Conservation (phyloP, 2,797 vertebrate genomes). For the Poeciliopsis gracilis region DNA sequence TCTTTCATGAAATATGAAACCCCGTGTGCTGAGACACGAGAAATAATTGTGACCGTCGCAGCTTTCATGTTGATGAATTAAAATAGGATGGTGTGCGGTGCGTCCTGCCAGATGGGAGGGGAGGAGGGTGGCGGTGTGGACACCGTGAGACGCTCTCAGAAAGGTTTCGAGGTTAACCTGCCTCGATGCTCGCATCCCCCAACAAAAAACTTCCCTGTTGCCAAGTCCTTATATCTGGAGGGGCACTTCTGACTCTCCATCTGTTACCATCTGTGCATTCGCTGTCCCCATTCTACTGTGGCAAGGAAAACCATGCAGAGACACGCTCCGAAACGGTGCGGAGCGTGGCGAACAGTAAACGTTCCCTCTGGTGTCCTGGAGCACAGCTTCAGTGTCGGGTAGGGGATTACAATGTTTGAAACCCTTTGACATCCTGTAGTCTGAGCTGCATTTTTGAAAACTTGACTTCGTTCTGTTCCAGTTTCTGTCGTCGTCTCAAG, state of each 20-base stretch:
- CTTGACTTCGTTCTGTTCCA: not conserved
- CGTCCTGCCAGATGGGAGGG: constrained; percentile 1
- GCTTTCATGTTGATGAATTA: constrained; percentile 8
- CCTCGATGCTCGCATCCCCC: constrained; percentile 68
- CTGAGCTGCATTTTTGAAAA: constrained; percentile 5
- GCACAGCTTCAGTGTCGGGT: constrained; percentile 37
- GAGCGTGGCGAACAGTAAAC: constrained; percentile 56
- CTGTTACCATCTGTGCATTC: constrained; percentile 83
- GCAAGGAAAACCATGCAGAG: constrained; percentile 51
- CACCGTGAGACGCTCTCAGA: constrained; percentile 41
- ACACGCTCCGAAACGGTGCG: constrained; percentile 57
- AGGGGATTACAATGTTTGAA: constrained; percentile 24
- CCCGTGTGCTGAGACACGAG: constrained; percentile 6
- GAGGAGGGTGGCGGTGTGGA: not conserved
- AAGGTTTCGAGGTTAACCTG: constrained; percentile 75
- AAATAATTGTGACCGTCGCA: constrained; percentile 19
- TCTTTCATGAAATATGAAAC: constrained; percentile 4
- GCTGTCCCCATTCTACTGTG: constrained; percentile 70
- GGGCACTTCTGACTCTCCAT: constrained; percentile 81
- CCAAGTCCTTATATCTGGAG: constrained; percentile 80
- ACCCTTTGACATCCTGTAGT: constrained; percentile 22
- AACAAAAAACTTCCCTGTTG: constrained; percentile 73
- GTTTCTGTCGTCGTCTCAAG: not conserved
- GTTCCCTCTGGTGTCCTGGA: constrained; percentile 63
- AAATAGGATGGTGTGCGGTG: not conserved